phyloP scores from a whole-genome alignment of 2,888 invertebrate species.

The Pandemis heparana region DNA sequence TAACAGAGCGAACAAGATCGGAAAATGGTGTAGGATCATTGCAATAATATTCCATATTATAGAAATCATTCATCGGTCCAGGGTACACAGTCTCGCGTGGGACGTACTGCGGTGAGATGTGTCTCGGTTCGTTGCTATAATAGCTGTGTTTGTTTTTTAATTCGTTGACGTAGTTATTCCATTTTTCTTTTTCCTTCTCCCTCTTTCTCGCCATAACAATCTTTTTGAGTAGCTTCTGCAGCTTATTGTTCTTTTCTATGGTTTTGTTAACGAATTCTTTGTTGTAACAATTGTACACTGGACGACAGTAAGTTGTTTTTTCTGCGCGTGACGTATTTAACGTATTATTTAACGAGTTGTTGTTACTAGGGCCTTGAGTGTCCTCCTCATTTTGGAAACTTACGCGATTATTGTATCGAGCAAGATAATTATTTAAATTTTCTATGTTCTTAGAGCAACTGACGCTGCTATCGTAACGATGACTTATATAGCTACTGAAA shows the following conservation, averaged over 20 bases:
- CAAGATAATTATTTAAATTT: slow-evolving; percentile 1
- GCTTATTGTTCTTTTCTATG: slow-evolving; percentile 60
- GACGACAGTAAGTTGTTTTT: slow-evolving; percentile 65
- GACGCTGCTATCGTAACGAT: neutral
- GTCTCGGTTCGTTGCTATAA: slow-evolving; percentile 39
- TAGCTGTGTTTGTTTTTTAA: slow-evolving; percentile 62
- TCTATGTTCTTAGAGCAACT: neutral
- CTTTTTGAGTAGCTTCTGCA: slow-evolving; percentile 61
- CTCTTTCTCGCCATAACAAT: slow-evolving; percentile 58
- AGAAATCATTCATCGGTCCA: slow-evolving; percentile 54
- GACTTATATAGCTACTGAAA: neutral
- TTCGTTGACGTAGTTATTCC: slow-evolving; percentile 71
- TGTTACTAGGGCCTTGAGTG: slow-evolving; percentile 18
- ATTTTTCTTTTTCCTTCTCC: slow-evolving; percentile 63
- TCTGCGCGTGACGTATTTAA: slow-evolving; percentile 51
- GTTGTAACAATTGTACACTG: slow-evolving; percentile 54
- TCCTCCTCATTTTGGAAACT: slow-evolving; percentile 12
- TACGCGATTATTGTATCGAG: neutral
- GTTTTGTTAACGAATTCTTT: slow-evolving; percentile 61
- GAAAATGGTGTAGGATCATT: neutral
- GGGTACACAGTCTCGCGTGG: slow-evolving; percentile 34
- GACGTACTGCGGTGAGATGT: slow-evolving; percentile 41
- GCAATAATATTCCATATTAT: slow-evolving; percentile 41
- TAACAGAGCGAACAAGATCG: neutral
- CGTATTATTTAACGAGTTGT: neutral